Conservation (phyloP, 2,888 invertebrate genomes). For the Anagyrus pseudococci region DNA sequence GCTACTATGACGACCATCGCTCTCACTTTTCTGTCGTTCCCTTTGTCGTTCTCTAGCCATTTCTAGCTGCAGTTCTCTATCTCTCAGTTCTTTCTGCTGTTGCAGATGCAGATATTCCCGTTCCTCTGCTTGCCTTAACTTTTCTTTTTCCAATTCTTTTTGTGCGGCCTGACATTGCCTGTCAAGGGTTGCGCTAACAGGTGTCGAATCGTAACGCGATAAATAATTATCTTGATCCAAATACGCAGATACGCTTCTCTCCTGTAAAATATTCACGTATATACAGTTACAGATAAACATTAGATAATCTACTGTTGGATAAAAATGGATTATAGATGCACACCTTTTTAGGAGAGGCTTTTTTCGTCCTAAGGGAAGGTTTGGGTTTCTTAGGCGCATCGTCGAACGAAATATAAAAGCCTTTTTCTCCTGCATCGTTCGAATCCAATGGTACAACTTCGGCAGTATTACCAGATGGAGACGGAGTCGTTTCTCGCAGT, state of each 20-base stretch:
- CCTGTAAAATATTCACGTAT: slow-evolving; percentile 40
- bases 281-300: slow-evolving; percentile 2
- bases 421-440: slow-evolving; percentile 70
- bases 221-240: slow-evolving; percentile 54
- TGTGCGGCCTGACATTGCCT: slow-evolving; percentile 63
- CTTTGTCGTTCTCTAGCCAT: slow-evolving; percentile 58
- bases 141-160: slow-evolving; percentile 57
- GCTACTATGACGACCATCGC: slow-evolving; percentile 49
- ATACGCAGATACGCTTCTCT: slow-evolving; percentile 53
- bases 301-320: too few species aligned
- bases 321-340: neutral
- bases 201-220: slow-evolving; percentile 50
- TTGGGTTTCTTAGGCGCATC: slow-evolving; percentile 88
- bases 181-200: slow-evolving; percentile 44
- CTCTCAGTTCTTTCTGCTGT: slow-evolving; percentile 54
- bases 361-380: slow-evolving; percentile 81
- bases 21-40: slow-evolving; percentile 50
- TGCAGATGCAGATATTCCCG: slow-evolving; percentile 44
- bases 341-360: slow-evolving; percentile 80
- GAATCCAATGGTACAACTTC: slow-evolving; percentile 62
- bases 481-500: slow-evolving; percentile 58
- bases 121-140: slow-evolving; percentile 50
- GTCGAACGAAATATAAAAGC: slow-evolving; percentile 94
- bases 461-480: slow-evolving; percentile 58
- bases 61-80: slow-evolving; percentile 58